A percentile compares a stretch with the other conserved stretches of the same genome.
Evolutionary conservation across 2,888 invertebrate genomes (phyloP).

Genomic region (Drosophila niveifrons): DNA sequence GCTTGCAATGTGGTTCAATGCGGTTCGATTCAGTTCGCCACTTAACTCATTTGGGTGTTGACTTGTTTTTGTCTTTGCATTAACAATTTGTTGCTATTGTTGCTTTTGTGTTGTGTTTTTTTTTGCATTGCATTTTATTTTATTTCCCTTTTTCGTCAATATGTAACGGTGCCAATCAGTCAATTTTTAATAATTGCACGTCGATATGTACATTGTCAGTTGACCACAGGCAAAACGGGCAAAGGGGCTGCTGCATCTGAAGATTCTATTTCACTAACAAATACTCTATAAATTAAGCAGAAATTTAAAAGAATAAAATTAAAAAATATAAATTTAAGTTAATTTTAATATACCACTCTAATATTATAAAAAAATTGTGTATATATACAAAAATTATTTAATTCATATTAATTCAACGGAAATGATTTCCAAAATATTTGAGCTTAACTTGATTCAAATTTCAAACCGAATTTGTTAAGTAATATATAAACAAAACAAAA

Average conservation of each 20-base stretch:
- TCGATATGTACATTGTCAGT: slow-evolving; percentile 59
- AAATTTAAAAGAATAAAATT: background rate
- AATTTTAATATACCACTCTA: too few species aligned
- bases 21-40: slow-evolving; percentile 56
- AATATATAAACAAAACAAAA: too few species aligned
- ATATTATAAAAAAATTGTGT: background rate
- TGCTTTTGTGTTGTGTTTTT: background rate
- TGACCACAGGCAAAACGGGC: slow-evolving; percentile 44
- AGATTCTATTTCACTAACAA: background rate
- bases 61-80: slow-evolving; percentile 32
- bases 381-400: too few species aligned
- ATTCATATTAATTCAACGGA: too few species aligned
- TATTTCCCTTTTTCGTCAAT: slow-evolving; percentile 21
- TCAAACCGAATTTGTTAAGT: too few species aligned
- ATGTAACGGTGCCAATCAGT: slow-evolving; percentile 58
- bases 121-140: background rate
- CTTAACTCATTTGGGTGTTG: slow-evolving; percentile 70
- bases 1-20: slow-evolving; percentile 62
- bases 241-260: background rate
- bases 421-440: too few species aligned
- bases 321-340: too few species aligned
- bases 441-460: too few species aligned
- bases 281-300: slow-evolving; percentile 31
- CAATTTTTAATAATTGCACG: slow-evolving; percentile 70
- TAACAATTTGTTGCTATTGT: background rate